Percentiles rank a stretch among this genome's conserved stretches.
Conservation (phyloP, 2,797 vertebrate species). For the Xerus rutilus region DNA sequence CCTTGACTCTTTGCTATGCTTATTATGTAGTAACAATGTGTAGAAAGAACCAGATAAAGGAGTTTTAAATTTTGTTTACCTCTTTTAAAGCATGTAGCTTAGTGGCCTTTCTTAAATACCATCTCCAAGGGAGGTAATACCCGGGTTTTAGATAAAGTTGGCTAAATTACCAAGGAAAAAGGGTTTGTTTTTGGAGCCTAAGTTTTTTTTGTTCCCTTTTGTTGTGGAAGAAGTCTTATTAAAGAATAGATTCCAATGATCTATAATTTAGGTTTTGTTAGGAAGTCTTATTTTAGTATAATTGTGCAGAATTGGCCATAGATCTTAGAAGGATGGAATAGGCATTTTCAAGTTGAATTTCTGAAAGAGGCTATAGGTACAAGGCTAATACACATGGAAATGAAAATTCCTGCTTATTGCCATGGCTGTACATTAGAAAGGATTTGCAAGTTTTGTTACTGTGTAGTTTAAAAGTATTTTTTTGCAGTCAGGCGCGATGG, state of each 20-base stretch:
- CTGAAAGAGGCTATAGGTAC: neutral
- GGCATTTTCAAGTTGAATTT: conserved; percentile 14
- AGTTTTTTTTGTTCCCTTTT: neutral
- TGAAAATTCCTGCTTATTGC: neutral
- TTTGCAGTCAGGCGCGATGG: neutral
- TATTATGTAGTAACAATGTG: neutral
- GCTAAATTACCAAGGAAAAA: neutral
- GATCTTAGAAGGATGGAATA: neutral
- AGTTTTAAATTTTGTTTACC: neutral
- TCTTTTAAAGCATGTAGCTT: neutral
- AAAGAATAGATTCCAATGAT: neutral
- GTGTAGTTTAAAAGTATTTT: conserved; percentile 54
- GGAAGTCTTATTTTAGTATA: conserved; percentile 20
- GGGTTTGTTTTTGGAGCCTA: neutral
- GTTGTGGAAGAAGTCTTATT: conserved; percentile 17
- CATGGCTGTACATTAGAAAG: neutral
- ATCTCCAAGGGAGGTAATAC: neutral
- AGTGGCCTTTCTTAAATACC: neutral
- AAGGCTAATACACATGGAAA: neutral
- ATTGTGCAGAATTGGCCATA: conserved; percentile 24
- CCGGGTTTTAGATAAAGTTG: neutral
- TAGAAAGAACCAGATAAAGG: neutral
- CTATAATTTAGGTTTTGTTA: conserved; percentile 25
- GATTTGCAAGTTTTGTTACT: conserved; percentile 23
- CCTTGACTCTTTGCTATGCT: neutral